phyloP scores from a whole-genome alignment of 2,113 vertebrate genomes.

The Beaufortia kweichowensis region DNA sequence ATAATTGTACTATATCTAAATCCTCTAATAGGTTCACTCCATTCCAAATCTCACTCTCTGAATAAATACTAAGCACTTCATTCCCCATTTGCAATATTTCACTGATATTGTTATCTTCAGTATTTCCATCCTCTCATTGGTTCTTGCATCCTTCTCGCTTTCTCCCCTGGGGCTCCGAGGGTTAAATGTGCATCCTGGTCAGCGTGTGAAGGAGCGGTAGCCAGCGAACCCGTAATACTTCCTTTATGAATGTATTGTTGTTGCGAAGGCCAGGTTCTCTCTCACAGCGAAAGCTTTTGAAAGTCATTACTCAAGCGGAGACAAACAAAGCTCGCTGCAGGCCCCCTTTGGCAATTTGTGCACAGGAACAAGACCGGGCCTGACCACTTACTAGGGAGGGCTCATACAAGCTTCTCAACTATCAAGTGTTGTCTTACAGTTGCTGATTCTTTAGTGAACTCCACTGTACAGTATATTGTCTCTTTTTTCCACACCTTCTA shows the following conservation, averaged over 20 bases:
- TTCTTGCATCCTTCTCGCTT: background rate
- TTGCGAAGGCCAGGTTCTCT: constrained; percentile 24
- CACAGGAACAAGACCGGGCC: constrained; percentile 40
- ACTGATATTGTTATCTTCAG: background rate
- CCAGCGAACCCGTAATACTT: constrained; percentile 49
- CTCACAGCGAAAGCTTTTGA: constrained; percentile 47
- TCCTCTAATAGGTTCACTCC: background rate
- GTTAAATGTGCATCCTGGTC: constrained; percentile 16
- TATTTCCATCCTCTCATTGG: background rate
- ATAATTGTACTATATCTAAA: background rate
- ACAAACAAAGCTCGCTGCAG: constrained; percentile 39
- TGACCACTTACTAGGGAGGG: constrained; percentile 14
- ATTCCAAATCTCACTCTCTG: background rate
- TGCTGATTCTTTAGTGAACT: constrained; percentile 6
- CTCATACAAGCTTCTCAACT: background rate
- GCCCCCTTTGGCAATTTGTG: constrained; percentile 17
- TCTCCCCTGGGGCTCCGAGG: background rate
- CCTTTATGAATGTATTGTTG: constrained; percentile 57
- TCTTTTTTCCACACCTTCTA: background rate
- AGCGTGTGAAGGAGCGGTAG: constrained; percentile 16
- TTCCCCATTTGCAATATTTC: background rate
- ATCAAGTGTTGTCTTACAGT: background rate
- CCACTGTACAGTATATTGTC: background rate
- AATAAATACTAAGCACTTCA: constrained; percentile 2
- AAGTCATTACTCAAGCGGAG: constrained; percentile 50